Base-by-base conservation (phyloP, 1,140 invertebrate species). In the Brachionus angularis region DNA sequence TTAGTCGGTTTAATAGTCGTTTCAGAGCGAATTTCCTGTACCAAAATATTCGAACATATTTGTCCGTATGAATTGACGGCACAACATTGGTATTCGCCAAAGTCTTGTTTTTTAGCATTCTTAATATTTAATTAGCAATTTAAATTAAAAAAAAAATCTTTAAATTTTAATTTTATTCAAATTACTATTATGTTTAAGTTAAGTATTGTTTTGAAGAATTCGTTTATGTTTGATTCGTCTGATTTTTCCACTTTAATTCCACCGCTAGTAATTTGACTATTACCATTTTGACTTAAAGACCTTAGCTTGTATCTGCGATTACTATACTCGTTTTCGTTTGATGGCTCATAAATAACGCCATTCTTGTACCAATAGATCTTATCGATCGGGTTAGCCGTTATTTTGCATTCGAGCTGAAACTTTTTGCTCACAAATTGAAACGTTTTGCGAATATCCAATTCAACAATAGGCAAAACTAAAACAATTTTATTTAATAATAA, bases 51-150 rank as follows among this genome's bases (percentile, higher is more conserved):
- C 23, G 62, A 67, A 34, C 62, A 67, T 21, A 29, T 31, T 36
- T 31, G 42, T 10, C 62, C 62, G 4, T 47, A 67, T 18, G 21
- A 5, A 21, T 67, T 67, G 3, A 25, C 39, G 10, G 23, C 39
- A 36, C 62, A 67, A 14, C 62, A 67, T 67, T 67, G 23, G 18
- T 67, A 67, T 23, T 67, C 23, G 1, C 62, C 62, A 25, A 44
- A 67, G 16, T 47, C 62, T 34, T 46, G 27, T 7, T 31, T 23
- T 2, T 46, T 46, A 21, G 25, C 21, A 34, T 47, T 67, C 62
- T 67, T 4, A 1, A 23, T 23, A 42, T 1, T 18, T 8, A 55
- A 23, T 36, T 4, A 14, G 8, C 2, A 47, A 47, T 18, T 16
- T 47, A 16, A 7, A 16, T 1, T 5, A 12, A 31, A 18, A 16